Evolutionary conservation across 2,888 invertebrate species (phyloP), one percentile per base, ranked within the genome.

Genomic region (Torymus aiolomorphi): DNA sequence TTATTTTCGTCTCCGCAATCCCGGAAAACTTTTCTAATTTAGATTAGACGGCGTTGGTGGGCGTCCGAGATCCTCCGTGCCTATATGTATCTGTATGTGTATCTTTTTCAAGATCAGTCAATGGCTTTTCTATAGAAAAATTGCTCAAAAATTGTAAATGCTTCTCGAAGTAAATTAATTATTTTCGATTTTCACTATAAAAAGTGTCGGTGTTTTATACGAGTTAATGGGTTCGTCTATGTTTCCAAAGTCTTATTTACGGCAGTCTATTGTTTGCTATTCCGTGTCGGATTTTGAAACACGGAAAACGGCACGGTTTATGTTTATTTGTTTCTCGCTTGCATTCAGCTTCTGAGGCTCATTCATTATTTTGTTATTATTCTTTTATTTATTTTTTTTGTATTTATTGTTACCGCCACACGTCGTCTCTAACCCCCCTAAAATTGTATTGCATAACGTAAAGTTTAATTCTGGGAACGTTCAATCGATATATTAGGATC

Each of bases 181-280:
- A n/a, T 52, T n/a, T 69, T 52, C 18, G 31, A 24, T 49, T 76
- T 66, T 70, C 51, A 20, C 12, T 11, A 2, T 66, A 56, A 63
- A 67, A 57, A 73, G 61, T 56, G n/a, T 73, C 49, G 49, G 12
- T 67, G 78, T 82, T 31, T 31, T 63, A 78, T 71, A 20, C 69
- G 69, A 54, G 24, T 73, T 54, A 62, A 49, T 31, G 31, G 31
- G 31, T 31, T 31, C 31, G 8, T 73, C 86, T 86, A 84, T 86
- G 85, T 86, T 86, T 87, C 83, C 79, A 62, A 82, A 86, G 87
- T 87, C 87, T 87, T 86, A 84, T 86, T 83, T 84, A 80, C 80
- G 84, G 83, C 86, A 87, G 87, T 87, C 84, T 78, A 81, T 83
- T 75, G 67, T 81, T 82, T 80, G 52, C 18, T 18, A 65, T 77